phyloP scores from a whole-genome alignment of 2,888 invertebrate genomes.

The Aphodius sticticus region DNA sequence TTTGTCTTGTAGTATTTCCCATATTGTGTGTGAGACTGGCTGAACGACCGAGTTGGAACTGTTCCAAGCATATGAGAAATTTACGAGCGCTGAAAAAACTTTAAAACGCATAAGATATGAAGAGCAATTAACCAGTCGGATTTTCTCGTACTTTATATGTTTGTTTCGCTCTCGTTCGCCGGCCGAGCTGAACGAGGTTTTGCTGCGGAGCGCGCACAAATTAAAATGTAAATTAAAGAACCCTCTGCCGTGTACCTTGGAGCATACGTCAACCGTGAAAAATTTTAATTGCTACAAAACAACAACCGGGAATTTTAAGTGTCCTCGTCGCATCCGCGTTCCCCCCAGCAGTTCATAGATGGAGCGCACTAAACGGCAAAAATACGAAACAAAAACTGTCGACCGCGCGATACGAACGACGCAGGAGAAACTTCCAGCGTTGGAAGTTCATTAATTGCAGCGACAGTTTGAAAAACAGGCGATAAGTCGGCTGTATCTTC shows the following conservation, averaged over 20 bases:
- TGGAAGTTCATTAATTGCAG: too few species aligned
- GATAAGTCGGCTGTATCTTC: too few species aligned
- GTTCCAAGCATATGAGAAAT: too few species aligned
- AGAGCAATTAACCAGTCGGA: constrained; percentile 28
- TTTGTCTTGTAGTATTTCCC: too few species aligned
- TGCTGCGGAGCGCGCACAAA: constrained; percentile 22
- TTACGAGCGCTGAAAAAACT: too few species aligned
- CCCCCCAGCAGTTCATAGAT: neutral
- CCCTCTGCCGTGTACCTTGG: constrained; percentile 13
- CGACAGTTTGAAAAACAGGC: too few species aligned
- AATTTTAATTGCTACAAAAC: constrained; percentile 36
- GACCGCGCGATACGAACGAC: too few species aligned
- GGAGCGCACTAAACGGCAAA: neutral
- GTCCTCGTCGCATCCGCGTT: neutral
- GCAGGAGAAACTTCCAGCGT: too few species aligned
- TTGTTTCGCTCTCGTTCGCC: constrained; percentile 16
- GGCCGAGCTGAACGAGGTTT: constrained; percentile 20
- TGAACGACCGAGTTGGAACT: too few species aligned
- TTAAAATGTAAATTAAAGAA: constrained; percentile 34
- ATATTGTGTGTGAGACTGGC: too few species aligned
- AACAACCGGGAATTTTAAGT: constrained; percentile 26
- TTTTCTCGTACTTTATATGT: too few species aligned
- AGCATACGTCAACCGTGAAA: constrained; percentile 33
- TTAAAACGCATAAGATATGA: constrained; percentile 30
- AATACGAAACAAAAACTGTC: neutral